These are phyloP conservation scores for Pygmarrhopalites habei DNA, from an alignment of 1,140 invertebrate species.

Conservation along the genomic window DNA sequence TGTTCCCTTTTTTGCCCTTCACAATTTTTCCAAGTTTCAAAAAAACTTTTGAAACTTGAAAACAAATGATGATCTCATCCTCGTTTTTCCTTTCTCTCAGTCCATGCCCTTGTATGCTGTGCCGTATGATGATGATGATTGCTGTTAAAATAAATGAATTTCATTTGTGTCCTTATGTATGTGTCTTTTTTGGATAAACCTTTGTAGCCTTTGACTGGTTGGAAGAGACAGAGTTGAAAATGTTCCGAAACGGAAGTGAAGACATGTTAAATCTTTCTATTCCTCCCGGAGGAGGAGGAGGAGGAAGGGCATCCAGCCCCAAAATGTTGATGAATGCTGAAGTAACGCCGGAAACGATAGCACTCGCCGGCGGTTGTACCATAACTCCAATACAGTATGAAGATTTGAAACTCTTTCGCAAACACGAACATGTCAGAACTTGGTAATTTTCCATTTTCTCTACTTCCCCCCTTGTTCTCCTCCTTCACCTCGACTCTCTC, in stretches of 20 bases:
- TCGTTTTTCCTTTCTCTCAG: too few relatives aligned
- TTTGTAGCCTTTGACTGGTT: constrained; percentile 33
- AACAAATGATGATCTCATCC: too few relatives aligned
- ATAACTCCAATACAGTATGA: constrained; percentile 25
- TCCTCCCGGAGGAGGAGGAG: background rate
- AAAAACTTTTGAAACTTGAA: too few relatives aligned
- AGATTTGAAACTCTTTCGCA: constrained; percentile 22
- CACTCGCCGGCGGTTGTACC: constrained; percentile 26
- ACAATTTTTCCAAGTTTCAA: too few relatives aligned
- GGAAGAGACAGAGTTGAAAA: constrained; percentile 26
- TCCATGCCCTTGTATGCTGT: too few relatives aligned
- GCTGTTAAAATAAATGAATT: too few relatives aligned
- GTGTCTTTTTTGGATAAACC: too few relatives aligned
- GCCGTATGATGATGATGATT: too few relatives aligned
- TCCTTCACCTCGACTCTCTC: background rate
- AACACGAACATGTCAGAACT: constrained; percentile 23
- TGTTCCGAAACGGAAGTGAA: background rate
- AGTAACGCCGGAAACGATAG: constrained; percentile 13
- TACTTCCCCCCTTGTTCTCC: background rate
- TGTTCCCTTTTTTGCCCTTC: too few relatives aligned
- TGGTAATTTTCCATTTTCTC: constrained; percentile 8
- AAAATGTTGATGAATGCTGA: constrained; percentile 11
- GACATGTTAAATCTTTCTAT: background rate
- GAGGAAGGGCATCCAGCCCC: background rate
- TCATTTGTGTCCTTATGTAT: too few relatives aligned